Percentiles rank a stretch among this genome's conserved stretches.
Evolutionary conservation across 2,113 vertebrate genomes (phyloP).

Genomic region (Atlantisia rogersi): DNA sequence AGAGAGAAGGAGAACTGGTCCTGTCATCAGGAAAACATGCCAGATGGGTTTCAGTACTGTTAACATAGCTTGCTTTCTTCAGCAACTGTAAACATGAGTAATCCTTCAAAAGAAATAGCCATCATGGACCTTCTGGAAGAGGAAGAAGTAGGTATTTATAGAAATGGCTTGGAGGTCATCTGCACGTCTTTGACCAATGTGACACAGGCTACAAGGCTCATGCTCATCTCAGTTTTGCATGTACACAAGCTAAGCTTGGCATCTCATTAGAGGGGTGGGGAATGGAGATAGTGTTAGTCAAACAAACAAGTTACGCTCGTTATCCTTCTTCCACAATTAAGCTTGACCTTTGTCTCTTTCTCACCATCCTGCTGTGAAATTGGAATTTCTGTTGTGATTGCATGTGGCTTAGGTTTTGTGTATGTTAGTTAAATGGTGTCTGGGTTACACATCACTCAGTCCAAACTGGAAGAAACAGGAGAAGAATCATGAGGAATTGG

Average conservation of each 20-base stretch:
- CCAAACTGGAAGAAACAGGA: conserved; percentile 17
- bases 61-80: neutral
- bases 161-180: neutral
- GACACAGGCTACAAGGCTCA: neutral
- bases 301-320: conserved; percentile 7
- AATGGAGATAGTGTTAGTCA: neutral
- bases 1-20: neutral
- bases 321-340: neutral
- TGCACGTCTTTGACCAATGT: neutral
- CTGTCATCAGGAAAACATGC: neutral
- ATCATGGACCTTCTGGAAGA: neutral
- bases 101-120: neutral
- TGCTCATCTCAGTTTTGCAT: neutral
- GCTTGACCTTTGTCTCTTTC: conserved; percentile 43
- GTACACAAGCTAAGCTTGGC: neutral
- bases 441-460: neutral
- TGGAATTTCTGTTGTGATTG: conserved; percentile 28
- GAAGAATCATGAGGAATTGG: neutral
- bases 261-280: neutral
- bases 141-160: conserved; percentile 10
- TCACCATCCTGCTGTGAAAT: conserved; percentile 14
- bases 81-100: neutral
- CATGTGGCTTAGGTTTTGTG: conserved; percentile 15
- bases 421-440: neutral
- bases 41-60: neutral